Base-by-base conservation (phyloP, 2,888 invertebrate species). In the Barypeithes pellucidus region DNA sequence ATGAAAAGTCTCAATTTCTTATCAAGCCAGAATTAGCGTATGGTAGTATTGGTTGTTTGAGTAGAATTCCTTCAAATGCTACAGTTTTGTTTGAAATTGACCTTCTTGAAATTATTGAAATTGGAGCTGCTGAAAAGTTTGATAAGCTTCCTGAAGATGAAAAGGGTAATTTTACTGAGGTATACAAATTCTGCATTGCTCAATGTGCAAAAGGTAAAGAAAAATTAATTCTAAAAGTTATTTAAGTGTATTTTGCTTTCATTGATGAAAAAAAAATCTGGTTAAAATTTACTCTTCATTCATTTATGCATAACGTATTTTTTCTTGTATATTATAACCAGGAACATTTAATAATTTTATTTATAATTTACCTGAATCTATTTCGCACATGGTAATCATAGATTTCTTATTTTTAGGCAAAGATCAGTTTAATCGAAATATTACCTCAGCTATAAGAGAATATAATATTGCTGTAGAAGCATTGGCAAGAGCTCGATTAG, bases 1-100 rank as follows among this genome's bases (percentile, higher is more conserved):
- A 91, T 50, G 97, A 97, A 86, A 88, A 91, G 73, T 88, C 97
- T 0, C 87, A 93, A 62, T 96, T 96, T 84, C 85, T 96, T 0
- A 88, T 97, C 22, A 88, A 91, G 5, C 91, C 94, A 60, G 86
- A 92, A 73, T 90, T 93, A 73, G 94, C 94, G 69, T 97, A 91
- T 85, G 94, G 93, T 0, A 88, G 89, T 78, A 79, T 91, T 78
- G 97, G 97, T 0, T 92, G 93, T 77, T 90, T 93, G 12, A 95
- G 95, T 0, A 88, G 95, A 72, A 92, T 97, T 63, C 95, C 94
- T 71, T 89, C 91, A 11, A 89, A 91, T 81, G 88, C 93, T 0
- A 90, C 92, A 77, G 91, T 94, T 65, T 85, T 94, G 3, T 95
- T 93, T 83, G 91, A 93, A 72, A 88, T 96, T 3, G 92, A 94